phyloP scores from a whole-genome alignment of 2,113 vertebrate genomes.

The Ceuthmochares aereus region DNA sequence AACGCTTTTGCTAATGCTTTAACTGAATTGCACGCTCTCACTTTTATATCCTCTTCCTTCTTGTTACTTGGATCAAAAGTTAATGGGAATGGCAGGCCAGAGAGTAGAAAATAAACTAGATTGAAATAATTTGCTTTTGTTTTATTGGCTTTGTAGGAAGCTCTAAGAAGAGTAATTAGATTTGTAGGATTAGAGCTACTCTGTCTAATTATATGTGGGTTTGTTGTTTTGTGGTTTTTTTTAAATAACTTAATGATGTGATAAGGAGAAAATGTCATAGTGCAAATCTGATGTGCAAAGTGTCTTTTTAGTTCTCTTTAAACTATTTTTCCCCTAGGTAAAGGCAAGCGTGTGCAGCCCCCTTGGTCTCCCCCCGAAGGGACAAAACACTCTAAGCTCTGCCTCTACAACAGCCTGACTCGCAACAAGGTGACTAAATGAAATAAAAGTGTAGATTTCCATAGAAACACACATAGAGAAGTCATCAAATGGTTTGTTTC shows the following conservation, averaged over 20 bases:
- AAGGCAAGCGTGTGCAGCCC: slow-evolving; percentile 86
- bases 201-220: neutral
- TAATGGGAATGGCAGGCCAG: neutral
- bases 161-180: neutral
- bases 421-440: slow-evolving; percentile 86
- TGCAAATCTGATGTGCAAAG: neutral
- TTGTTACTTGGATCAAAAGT: neutral
- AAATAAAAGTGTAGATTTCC: neutral
- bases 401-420: slow-evolving; percentile 96
- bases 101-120: neutral
- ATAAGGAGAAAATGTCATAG: neutral
- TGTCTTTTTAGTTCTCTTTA: neutral
- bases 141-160: neutral
- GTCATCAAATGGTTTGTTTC: neutral
- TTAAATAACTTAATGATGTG: neutral
- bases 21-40: neutral
- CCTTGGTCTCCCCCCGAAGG: slow-evolving; percentile 85
- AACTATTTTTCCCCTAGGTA: slow-evolving; percentile 75
- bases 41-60: neutral
- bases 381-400: slow-evolving; percentile 81
- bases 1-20: neutral
- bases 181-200: neutral
- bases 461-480: neutral
- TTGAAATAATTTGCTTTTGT: neutral
- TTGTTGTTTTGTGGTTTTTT: neutral